Base-by-base conservation (phyloP, 2,888 invertebrate genomes). In the Epinotia bilunana region DNA sequence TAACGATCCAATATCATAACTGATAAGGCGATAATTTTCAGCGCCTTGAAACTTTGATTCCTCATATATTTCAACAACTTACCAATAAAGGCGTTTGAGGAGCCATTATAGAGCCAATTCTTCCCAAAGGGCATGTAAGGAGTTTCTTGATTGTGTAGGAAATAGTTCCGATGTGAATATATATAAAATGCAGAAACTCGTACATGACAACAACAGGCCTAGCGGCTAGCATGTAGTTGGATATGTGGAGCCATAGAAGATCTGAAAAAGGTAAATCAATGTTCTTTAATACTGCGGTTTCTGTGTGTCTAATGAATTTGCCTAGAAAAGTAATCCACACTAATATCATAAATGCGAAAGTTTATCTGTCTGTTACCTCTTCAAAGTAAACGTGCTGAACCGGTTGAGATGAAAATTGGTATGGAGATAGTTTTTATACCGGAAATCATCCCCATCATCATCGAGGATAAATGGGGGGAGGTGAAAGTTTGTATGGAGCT, bases 111-210 rank as follows among this genome's bases (percentile, higher is more conserved):
- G 95, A 95, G 0, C 96, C 96, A 63, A 96, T 90, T 62, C 96
- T 90, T 13, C 96, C 96, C 71, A 96, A 39, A 95, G 88, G 0
- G 95, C 96, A 81, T 96, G 95, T 86, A 96, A 92, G 0, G 96
- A 95, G 84, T 96, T 96, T 77, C 96, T 90, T 4, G 96, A 91
- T 63, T 95, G 95, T 0, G 96, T 96, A 0, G 96, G 96, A 83
- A 96, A 96, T 83, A 96, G 90, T 84, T 96, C 96, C n/a, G 96
- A 95, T 0, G 96, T 96, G 80, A 95, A 95, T 72, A 96, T 93
- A 82, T 96, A 96, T 0, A 95, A 91, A 28, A 95, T 94, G 62
- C 92, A 91, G 82, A 96, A 96, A 63, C 95, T 95, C 74, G 95
- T 92, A 0, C 95, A 95, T 3, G 95, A 95, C 84, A 95, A 95